A percentile compares a stretch with the other conserved stretches of the same genome.
phyloP scores from a whole-genome alignment of 92 coral and sea anemone species.

The Paramuricea clavata region DNA sequence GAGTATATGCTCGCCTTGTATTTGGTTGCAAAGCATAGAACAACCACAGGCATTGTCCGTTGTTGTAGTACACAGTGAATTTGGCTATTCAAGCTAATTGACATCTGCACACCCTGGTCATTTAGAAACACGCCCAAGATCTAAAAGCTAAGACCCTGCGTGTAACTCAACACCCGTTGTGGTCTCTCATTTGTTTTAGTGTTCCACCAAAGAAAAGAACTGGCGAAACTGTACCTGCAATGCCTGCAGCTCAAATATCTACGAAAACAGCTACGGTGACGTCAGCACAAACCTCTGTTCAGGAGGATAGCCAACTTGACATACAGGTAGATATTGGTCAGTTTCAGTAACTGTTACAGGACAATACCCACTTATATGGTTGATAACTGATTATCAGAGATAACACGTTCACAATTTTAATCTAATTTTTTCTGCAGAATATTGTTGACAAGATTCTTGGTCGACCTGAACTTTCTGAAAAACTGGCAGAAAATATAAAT shows the following conservation, averaged over 20 bases:
- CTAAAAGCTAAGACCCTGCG: not conserved
- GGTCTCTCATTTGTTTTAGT: not conserved
- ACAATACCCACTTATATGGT: no score
- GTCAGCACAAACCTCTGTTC: not conserved
- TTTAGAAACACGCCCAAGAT: no score
- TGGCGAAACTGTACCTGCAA: not conserved
- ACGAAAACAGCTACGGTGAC: not conserved
- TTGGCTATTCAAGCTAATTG: no score
- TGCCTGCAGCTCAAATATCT: not conserved
- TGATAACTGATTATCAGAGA: no score
- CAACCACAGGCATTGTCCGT: no score
- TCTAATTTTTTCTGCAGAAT: conserved; percentile 50
- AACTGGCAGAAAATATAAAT: conserved; percentile 95
- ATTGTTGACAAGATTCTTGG: conserved; percentile 81
- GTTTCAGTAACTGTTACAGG: not conserved
- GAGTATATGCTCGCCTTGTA: no score
- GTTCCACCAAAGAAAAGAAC: conserved; percentile 34
- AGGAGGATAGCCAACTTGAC: conserved; percentile 13
- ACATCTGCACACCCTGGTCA: no score
- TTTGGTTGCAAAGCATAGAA: no score
- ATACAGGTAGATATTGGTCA: not conserved
- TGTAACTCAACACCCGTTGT: not conserved
- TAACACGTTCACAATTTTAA: not conserved
- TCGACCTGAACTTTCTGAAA: conserved; percentile 85
- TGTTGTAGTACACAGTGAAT: no score